These are phyloP conservation scores for Neomonachus schauinslandi DNA, from an alignment of 2,113 vertebrate species.

Conservation along the genomic window DNA sequence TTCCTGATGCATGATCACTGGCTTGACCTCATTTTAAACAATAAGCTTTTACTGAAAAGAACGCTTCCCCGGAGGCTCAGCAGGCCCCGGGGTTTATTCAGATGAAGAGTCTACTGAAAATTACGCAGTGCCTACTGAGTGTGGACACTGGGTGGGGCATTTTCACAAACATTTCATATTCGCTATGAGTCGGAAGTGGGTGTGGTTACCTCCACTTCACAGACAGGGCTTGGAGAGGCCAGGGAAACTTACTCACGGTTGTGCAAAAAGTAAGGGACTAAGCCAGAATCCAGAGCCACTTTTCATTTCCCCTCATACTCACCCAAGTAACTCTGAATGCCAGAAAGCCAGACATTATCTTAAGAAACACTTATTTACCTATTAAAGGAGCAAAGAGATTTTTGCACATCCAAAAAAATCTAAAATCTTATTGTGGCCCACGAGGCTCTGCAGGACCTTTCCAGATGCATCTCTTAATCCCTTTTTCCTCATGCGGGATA, in stretches of 20 bases:
- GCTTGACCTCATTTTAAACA: constrained; percentile 61
- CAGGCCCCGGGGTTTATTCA: neutral
- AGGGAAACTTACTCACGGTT: neutral
- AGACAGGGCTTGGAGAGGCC: neutral
- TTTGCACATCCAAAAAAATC: neutral
- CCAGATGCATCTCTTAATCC: neutral
- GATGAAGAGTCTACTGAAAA: constrained; percentile 44
- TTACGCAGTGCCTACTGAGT: neutral
- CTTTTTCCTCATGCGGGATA: neutral
- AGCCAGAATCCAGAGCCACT: neutral
- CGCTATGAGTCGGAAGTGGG: neutral
- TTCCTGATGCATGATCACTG: neutral
- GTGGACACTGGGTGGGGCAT: neutral
- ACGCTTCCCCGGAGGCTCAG: neutral
- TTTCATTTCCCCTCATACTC: neutral
- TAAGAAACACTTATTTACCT: neutral
- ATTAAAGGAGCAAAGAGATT: neutral
- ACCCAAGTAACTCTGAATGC: neutral
- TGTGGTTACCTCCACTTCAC: neutral
- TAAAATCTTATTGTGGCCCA: neutral
- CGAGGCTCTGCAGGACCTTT: neutral
- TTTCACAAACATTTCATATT: neutral
- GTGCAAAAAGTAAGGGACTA: neutral
- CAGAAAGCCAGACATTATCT: neutral
- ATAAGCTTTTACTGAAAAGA: constrained; percentile 44